phyloP scores from a whole-genome alignment of 1,140 invertebrate species.

The Drosophila simulans region DNA sequence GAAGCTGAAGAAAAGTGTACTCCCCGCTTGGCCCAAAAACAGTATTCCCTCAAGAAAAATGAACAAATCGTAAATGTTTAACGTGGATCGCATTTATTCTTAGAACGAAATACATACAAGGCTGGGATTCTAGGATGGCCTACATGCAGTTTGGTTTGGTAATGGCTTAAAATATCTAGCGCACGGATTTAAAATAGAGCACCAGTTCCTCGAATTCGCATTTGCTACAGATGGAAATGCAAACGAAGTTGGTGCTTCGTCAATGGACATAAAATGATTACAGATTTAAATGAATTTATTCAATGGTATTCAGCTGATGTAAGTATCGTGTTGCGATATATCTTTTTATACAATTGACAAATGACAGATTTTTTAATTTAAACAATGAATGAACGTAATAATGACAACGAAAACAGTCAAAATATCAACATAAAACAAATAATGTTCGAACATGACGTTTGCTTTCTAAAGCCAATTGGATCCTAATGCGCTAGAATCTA shows the following conservation, averaged over 20 bases:
- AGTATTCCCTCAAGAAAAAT: conserved; percentile 19
- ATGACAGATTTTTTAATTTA: background rate
- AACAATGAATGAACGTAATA: conserved; percentile 11
- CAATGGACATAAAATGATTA: conserved; percentile 9
- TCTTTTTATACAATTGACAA: background rate
- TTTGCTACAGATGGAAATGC: conserved; percentile 64
- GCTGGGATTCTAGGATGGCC: conserved; percentile 15
- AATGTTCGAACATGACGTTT: conserved; percentile 50
- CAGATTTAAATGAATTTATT: conserved; percentile 12
- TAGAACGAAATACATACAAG: conserved; percentile 29
- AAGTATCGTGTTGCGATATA: background rate
- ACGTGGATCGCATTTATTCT: conserved; percentile 30
- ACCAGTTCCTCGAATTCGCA: conserved; percentile 60
- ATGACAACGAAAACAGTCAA: conserved; percentile 59
- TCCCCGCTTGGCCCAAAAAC: background rate
- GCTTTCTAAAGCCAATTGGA: conserved; percentile 16
- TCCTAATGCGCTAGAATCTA: conserved; percentile 10
- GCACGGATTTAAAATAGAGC: conserved; percentile 25
- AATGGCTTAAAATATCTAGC: conserved; percentile 3
- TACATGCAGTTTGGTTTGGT: conserved; percentile 10
- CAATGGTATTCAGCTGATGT: background rate
- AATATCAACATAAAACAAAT: conserved; percentile 61
- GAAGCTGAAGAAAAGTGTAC: no score
- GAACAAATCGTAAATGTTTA: conserved; percentile 22
- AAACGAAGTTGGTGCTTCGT: conserved; percentile 50